Base-by-base conservation (phyloP, 1,140 invertebrate species). In the Drosophila tani region DNA sequence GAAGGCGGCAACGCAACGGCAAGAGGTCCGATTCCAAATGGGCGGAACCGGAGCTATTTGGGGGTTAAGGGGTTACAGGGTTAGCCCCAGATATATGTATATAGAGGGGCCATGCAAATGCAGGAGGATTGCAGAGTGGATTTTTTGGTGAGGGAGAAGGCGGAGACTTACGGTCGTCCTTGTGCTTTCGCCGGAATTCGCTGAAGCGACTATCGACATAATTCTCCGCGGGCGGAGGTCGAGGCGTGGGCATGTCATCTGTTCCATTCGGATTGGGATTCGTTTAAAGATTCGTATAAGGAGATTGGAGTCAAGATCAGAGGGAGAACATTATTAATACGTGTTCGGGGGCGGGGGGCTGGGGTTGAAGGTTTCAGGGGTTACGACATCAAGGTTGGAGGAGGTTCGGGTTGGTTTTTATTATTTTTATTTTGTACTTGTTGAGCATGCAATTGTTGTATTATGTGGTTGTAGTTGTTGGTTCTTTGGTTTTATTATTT, bases 131-230 rank as follows among this genome's bases (percentile, higher is more conserved):
- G 29, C 41, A 60, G 50, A 27, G 56, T 56, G 58, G 57, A 21
- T 8, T 24, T 8, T 24, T 32, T 9, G 21, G 17, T 50, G 43
- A 29, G 32, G 40, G 29, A 15, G 19, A 21, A 32, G 47, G 38
- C 32, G 67, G 67, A 70, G 73, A 93, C 92, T 93, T 93, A 93
- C 92, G 85, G 81, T 93, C 92, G 71, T 91, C 82, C 85, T 93
- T 93, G 76, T 93, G 92, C 64, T 93, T 93, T 47, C 92, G 87
- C 51, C 92, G 91, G 74, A 91, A 93, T 68, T 93, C 92, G 80
- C 91, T 92, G 50, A 82, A 87, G 60, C 91, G 91, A 91, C 76
- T 93, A 83, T 92, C 91, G 75, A 92, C 79, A 87, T 92, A 92
- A 78, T 77, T 82, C 69, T 92, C 91, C 68, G 74, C 68, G 43